Conservation (phyloP, 2,113 vertebrate genomes). For the Zapus hudsonius region DNA sequence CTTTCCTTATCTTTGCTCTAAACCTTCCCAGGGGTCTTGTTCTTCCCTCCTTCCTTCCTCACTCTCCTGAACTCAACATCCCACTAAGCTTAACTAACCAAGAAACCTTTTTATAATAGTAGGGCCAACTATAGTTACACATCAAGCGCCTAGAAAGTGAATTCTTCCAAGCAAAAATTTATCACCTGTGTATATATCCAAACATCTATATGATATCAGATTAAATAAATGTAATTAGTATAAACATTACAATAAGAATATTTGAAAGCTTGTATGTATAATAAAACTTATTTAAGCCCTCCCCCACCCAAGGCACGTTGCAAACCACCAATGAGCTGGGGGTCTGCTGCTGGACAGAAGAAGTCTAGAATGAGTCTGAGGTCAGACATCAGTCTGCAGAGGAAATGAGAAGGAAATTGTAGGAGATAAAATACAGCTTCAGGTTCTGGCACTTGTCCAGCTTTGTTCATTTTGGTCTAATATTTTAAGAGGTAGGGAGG, state of each 20-base stretch:
- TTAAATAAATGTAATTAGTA: neutral
- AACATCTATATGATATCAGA: neutral
- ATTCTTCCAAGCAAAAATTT: neutral
- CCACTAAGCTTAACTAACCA: constrained; percentile 18
- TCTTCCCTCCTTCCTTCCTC: neutral
- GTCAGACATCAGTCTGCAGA: constrained; percentile 85
- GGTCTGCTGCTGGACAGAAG: constrained; percentile 50
- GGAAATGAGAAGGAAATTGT: constrained; percentile 88
- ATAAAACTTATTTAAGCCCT: neutral
- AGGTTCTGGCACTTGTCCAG: constrained; percentile 80
- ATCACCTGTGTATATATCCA: neutral
- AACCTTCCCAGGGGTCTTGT: neutral
- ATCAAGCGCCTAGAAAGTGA: neutral
- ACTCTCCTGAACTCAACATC: constrained; percentile 62
- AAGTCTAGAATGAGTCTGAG: constrained; percentile 79
- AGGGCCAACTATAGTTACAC: neutral
- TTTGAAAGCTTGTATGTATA: neutral
- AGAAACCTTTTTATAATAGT: constrained; percentile 29
- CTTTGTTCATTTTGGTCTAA: constrained; percentile 81
- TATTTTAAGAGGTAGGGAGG: constrained; percentile 59
- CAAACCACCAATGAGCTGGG: constrained; percentile 58
- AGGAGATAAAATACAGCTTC: constrained; percentile 86
- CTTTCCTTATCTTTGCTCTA: neutral
- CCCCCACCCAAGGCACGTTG: neutral
- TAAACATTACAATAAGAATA: too few species aligned